Evolutionary conservation across 2,888 invertebrate genomes (phyloP), one percentile per base, ranked within the genome.

Genomic region (Lutraria lutraria): DNA sequence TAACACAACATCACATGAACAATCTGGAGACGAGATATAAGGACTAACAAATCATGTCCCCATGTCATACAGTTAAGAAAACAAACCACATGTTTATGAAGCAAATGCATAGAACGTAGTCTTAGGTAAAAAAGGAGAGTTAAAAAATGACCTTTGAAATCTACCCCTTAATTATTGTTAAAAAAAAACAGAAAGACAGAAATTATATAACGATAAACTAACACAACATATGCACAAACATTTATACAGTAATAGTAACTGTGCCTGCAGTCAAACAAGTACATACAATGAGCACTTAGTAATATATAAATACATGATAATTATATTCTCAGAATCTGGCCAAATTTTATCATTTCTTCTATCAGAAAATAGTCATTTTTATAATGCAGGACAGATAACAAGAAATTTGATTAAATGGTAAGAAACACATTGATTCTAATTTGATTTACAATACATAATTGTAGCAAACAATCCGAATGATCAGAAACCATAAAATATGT

Each of bases 211-310:
- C 76, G 31, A 76, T 76, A 76, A 76, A 76, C 29, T 76, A 76
- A 76, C 76, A 76, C 3, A 76, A 34, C 76, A 76, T 76, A 76
- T 76, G 76, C 31, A 76, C 76, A 76, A 34, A 34, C 76, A 76
- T 76, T 16, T 34, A 29, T 31, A 76, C 76, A 34, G 29, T 25
- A 31, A 76, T n/a, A 31, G 31, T 76, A 76, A 76, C 76, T 31
- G 76, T 76, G 31, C 76, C 76, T 76, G 76, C 76, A 76, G 76
- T 76, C 31, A 34, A 76, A 34, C 76, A 76, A 19, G 31, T 16
- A 72, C 19, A 76, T 16, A 68, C 19, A 34, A 76, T 76, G 76
- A 76, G 76, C 76, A 76, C 76, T 76, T 76, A 19, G 31, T 25
- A 68, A 68, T 68, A 76, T 76, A 76, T 76, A 76, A 76, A 34